Evolutionary conservation across 1,140 invertebrate genomes (phyloP), one percentile per base, ranked within the genome.

Genomic region (Anastrepha obliqua): DNA sequence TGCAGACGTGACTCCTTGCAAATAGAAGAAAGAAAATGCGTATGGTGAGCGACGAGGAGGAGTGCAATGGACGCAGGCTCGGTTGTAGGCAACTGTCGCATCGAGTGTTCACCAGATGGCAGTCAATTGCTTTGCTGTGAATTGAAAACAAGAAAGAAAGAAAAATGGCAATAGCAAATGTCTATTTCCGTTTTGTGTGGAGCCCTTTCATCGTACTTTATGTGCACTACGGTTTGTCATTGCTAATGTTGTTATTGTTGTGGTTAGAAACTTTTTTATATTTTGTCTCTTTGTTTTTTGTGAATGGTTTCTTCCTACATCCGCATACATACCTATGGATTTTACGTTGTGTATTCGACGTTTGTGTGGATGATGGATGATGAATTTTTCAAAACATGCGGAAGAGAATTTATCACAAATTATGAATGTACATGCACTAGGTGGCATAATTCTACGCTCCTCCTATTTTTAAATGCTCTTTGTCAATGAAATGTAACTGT

Each of bases 101-200:
- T 29, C 47, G 51, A 29, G n/a, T 29, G 9, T 42, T 15, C 47
- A 11, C n/a, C n/a, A 55, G 44, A 44, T 81, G 74, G 47, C 17
- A 81, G 44, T 81, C 74, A 81, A 81, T 81, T 81, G 47, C 74
- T 81, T 55, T 51, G 47, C 51, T 55, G 74, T 47, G 9, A 81
- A 81, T 55, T 55, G 74, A 55, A 81, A 55, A 55, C 47, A 81
- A 81, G 9, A 81, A 81, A 17, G 55, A 81, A 9, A 17, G 11
- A 74, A 81, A 81, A 81, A 81, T 8, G 47, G 74, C 29, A 58
- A 29, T 81, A 55, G n/a, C n/a, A 81, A 81, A 81, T 58, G 74
- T 81, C 74, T 81, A 58, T 81, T 81, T 81, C 74, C 74, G 74
- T 81, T 81, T 62, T 55, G 70, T 81, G n/a, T 58, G 51, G n/a